Percentiles rank a stretch among this genome's conserved stretches.
Evolutionary conservation across 2,888 invertebrate species (phyloP).

Genomic region (Globia sparganii): DNA sequence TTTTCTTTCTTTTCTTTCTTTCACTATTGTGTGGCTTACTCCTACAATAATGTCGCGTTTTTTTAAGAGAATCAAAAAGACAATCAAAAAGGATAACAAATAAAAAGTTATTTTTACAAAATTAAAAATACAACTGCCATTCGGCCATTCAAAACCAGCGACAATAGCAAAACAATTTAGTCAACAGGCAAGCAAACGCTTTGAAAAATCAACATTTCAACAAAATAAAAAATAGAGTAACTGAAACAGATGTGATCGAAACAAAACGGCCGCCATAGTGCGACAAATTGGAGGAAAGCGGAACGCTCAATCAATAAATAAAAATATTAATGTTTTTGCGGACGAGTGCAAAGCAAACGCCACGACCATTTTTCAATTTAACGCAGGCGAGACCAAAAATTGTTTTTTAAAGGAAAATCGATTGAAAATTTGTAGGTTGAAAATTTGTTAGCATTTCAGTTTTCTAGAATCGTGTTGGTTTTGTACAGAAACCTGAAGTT

Average conservation of each 20-base stretch:
- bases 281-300: conserved; percentile 28
- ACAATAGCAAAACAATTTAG: background rate
- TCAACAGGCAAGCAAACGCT: background rate
- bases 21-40: background rate
- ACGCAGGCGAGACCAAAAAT: background rate
- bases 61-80: background rate
- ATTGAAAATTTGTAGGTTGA: background rate
- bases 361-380: conserved; percentile 40
- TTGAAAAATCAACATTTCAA: conserved; percentile 4
- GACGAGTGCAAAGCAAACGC: conserved; percentile 26
- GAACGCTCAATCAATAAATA: conserved; percentile 29
- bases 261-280: conserved; percentile 45
- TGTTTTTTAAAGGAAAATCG: conserved; percentile 18
- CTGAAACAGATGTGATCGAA: conserved; percentile 23
- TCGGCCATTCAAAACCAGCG: background rate
- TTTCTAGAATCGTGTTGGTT: background rate
- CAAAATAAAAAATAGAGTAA: conserved; percentile 13
- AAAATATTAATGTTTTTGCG: conserved; percentile 39
- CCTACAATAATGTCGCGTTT: background rate
- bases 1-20: too few relatives aligned
- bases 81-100: background rate
- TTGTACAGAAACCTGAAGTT: background rate
- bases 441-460: background rate
- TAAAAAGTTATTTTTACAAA: background rate
- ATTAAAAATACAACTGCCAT: background rate